phyloP scores from a whole-genome alignment of 1,140 invertebrate species.

The Frieseomelitta varia region DNA sequence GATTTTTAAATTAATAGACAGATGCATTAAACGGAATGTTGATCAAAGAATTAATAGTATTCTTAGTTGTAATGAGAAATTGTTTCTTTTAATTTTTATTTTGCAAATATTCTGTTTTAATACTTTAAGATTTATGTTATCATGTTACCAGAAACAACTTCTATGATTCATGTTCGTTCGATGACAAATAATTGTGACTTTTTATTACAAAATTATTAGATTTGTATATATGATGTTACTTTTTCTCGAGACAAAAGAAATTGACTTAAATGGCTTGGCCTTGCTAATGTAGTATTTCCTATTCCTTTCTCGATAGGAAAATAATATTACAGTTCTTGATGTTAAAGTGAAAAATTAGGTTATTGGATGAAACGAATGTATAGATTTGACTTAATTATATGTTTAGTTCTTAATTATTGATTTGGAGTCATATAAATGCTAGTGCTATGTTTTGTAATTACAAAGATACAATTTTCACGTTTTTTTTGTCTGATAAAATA shows the following conservation, averaged over 20 bases:
- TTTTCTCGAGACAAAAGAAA: neutral
- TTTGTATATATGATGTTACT: too few relatives aligned
- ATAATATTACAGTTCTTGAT: neutral
- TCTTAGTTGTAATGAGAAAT: neutral
- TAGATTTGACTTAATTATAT: neutral
- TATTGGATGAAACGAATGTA: neutral
- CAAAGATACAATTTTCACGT: neutral
- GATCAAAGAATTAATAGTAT: neutral
- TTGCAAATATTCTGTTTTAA: neutral
- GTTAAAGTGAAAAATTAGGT: neutral
- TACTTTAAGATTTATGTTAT: neutral
- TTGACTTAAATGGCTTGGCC: neutral
- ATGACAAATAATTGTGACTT: neutral
- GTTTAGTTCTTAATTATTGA: neutral
- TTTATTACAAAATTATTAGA: neutral
- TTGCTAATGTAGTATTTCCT: neutral
- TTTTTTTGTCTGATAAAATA: neutral
- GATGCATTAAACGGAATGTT: neutral
- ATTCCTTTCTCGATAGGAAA: neutral
- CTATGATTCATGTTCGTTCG: too few relatives aligned
- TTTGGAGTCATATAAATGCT: neutral
- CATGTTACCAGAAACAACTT: neutral
- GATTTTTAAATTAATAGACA: neutral
- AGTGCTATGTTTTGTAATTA: neutral
- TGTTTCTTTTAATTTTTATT: neutral